These are phyloP conservation scores for Cotesia chilonis DNA, from an alignment of 1,140 invertebrate species.

Conservation along the genomic window DNA sequence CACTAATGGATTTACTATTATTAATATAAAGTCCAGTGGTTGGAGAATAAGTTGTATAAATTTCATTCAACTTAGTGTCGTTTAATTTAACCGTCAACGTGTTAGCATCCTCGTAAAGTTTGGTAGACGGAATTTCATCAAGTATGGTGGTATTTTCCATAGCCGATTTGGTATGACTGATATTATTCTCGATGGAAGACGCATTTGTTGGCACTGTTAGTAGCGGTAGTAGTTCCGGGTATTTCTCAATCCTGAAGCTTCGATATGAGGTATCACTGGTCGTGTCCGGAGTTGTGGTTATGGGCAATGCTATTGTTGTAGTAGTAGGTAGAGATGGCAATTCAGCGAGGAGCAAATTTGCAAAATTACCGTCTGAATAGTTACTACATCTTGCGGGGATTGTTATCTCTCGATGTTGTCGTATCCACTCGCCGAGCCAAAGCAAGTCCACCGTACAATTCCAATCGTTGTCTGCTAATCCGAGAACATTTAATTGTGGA, in stretches of 20 bases:
- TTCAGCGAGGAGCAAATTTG: constrained; percentile 60
- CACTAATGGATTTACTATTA: too few species aligned
- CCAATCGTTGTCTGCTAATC: constrained; percentile 71
- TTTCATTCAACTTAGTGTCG: background rate
- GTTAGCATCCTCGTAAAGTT: background rate
- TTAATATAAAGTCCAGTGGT: too few species aligned
- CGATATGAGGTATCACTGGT: constrained; percentile 10
- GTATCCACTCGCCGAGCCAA: constrained; percentile 74
- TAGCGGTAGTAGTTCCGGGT: background rate
- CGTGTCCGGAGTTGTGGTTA: background rate
- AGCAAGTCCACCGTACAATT: constrained; percentile 70
- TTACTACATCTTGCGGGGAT: constrained; percentile 56
- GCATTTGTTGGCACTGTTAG: constrained; percentile 19
- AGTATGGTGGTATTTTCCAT: background rate
- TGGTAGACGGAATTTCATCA: constrained; percentile 7
- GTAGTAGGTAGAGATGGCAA: constrained; percentile 52
- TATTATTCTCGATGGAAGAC: constrained; percentile 18
- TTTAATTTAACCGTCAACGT: background rate
- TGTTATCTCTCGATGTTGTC: constrained; percentile 64
- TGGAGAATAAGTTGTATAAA: background rate
- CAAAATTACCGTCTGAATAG: constrained; percentile 49
- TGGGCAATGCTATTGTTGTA: constrained; percentile 9
- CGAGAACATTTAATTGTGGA: constrained; percentile 71
- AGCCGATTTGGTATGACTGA: background rate
- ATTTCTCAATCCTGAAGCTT: background rate